Conservation (phyloP, 2,888 invertebrate species). For the Allolobophora icterica region DNA sequence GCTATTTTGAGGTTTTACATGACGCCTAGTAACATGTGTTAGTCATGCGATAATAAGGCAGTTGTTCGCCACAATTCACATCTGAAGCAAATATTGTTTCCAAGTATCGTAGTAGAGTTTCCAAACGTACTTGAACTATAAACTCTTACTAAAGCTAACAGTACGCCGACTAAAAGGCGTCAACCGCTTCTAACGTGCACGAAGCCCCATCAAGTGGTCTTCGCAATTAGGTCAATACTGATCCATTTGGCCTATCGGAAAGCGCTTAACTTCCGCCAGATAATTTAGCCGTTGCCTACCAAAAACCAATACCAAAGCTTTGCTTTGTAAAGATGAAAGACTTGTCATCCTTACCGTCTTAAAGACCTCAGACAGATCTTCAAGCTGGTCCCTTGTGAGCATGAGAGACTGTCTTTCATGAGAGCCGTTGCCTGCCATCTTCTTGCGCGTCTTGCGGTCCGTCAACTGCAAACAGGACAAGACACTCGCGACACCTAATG, state of each 20-base stretch:
- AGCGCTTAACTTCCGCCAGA: not conserved
- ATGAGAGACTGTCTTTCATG: conserved; percentile 26
- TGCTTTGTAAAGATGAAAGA: not conserved
- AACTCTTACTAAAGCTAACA: conserved; percentile 8
- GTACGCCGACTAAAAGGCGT: conserved; percentile 10
- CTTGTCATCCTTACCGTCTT: not conserved
- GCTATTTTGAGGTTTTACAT: not conserved
- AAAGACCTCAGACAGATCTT: conserved; percentile 21
- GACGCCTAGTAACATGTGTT: not conserved
- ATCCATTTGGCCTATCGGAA: not conserved
- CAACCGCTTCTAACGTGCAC: conserved; percentile 1
- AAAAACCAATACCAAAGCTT: not conserved
- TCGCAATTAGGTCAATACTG: not conserved
- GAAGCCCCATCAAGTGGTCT: conserved; percentile 7
- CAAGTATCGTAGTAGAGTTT: not conserved
- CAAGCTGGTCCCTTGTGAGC: conserved; percentile 6
- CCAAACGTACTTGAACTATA: not conserved
- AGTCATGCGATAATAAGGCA: not conserved
- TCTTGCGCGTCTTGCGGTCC: not conserved
- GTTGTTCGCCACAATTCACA: not conserved
- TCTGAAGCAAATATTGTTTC: not conserved
- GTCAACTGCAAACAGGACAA: not conserved
- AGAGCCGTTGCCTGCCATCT: not conserved
- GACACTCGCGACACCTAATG: not conserved
- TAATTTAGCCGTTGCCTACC: not conserved